phyloP scores from a whole-genome alignment of 1,140 invertebrate genomes.

The Heliconius hewitsoni region DNA sequence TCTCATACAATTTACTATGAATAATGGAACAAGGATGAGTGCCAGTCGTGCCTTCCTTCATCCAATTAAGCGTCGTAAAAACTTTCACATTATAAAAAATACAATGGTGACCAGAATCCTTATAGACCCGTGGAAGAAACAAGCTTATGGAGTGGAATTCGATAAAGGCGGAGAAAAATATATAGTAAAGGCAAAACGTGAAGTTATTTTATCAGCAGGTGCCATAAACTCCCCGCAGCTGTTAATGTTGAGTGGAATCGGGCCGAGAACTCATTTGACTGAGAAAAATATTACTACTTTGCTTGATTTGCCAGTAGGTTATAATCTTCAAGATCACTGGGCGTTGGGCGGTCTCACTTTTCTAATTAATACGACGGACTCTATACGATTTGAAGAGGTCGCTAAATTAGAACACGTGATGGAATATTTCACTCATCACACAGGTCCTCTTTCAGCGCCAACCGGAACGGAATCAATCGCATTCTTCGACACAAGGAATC shows the following conservation, averaged over 20 bases:
- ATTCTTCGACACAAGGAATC: constrained; percentile 86
- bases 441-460: constrained; percentile 86
- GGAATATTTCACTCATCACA: constrained; percentile 58
- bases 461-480: constrained; percentile 89
- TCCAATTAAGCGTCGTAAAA: constrained; percentile 40
- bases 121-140: constrained; percentile 37
- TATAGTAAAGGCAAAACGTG: constrained; percentile 51
- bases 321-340: constrained; percentile 61
- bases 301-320: constrained; percentile 36
- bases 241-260: constrained; percentile 89
- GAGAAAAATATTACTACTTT: constrained; percentile 36
- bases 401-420: constrained; percentile 47
- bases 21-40: constrained; percentile 83
- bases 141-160: constrained; percentile 37
- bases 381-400: constrained; percentile 50
- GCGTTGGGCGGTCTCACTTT: constrained; percentile 85
- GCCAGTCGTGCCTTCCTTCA: constrained; percentile 86
- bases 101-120: constrained; percentile 41
- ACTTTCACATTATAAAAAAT: constrained; percentile 40
- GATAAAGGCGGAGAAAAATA: constrained; percentile 25
- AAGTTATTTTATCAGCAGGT: constrained; percentile 87
- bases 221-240: constrained; percentile 87
- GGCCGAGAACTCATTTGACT: constrained; percentile 67
- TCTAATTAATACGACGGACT: constrained; percentile 78
- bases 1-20: constrained; percentile 81